Evolutionary conservation across 2,113 vertebrate genomes (phyloP).

Genomic region (Podiceps cristatus): DNA sequence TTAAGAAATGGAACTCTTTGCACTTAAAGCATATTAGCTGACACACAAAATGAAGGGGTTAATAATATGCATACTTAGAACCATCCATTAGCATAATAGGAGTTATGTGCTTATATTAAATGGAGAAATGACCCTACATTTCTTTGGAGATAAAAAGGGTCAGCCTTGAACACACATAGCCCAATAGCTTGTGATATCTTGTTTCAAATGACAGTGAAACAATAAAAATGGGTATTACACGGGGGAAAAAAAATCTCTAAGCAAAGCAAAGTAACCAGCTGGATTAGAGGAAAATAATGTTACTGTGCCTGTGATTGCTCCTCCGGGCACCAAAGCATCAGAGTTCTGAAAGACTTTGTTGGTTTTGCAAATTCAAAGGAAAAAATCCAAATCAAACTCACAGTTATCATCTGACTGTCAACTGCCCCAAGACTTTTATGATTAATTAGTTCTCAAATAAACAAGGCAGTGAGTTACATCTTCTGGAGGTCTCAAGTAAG

Average conservation of each 20-base stretch:
- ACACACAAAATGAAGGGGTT: background rate
- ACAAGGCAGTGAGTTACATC: background rate
- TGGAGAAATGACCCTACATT: background rate
- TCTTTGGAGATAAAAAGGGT: background rate
- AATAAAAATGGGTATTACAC: background rate
- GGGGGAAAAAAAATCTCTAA: background rate
- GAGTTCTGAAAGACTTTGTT: background rate
- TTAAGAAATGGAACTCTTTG: background rate
- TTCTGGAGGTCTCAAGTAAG: background rate
- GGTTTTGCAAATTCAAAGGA: background rate
- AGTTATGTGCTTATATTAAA: background rate
- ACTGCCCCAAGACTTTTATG: background rate
- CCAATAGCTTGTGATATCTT: background rate
- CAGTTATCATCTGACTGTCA: background rate
- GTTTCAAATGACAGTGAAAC: background rate
- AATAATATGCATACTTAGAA: background rate
- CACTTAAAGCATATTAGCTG: background rate
- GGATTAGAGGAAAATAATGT: background rate
- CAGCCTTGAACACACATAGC: background rate
- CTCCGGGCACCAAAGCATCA: background rate
- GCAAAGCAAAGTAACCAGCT: background rate
- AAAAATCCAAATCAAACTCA: background rate
- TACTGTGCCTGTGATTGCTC: background rate
- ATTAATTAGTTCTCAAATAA: slow-evolving; percentile 8
- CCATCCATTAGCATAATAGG: background rate